A percentile compares a stretch with the other conserved stretches of the same genome.
These are phyloP conservation scores for Drosophila sturtevanti DNA, from an alignment of 1,140 invertebrate genomes.

Conservation along the genomic window DNA sequence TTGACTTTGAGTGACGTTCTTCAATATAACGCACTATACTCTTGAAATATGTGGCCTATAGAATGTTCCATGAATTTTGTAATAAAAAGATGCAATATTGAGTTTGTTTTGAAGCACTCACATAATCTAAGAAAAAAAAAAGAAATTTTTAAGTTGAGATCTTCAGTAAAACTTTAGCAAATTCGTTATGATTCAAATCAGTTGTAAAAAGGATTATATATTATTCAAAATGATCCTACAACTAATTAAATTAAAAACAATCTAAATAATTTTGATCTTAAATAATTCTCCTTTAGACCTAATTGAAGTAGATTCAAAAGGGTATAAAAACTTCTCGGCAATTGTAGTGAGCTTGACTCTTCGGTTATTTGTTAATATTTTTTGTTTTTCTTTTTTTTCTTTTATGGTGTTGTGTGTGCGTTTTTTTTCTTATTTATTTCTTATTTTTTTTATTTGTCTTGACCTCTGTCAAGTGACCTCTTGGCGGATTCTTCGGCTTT, in stretches of 20 bases:
- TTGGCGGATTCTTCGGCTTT: conserved; percentile 7
- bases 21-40: neutral
- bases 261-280: neutral
- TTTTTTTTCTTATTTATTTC: conserved; percentile 24
- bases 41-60: too few relatives aligned
- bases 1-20: conserved; percentile 47
- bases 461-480: conserved; percentile 15
- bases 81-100: too few relatives aligned
- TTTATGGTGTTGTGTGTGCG: conserved; percentile 41
- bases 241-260: too few relatives aligned
- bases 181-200: too few relatives aligned
- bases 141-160: neutral
- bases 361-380: neutral
- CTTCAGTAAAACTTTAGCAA: too few relatives aligned
- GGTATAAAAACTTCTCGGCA: neutral
- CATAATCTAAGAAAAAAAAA: neutral
- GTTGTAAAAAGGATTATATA: too few relatives aligned
- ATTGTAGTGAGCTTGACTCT: neutral
- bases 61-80: too few relatives aligned
- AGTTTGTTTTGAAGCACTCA: too few relatives aligned
- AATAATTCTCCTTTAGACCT: too few relatives aligned
- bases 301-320: too few relatives aligned
- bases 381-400: conserved; percentile 17
- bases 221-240: too few relatives aligned
- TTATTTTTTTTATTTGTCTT: conserved; percentile 32